Conservation (phyloP, 2,113 vertebrate genomes). For the Scartelaos histophorus region DNA sequence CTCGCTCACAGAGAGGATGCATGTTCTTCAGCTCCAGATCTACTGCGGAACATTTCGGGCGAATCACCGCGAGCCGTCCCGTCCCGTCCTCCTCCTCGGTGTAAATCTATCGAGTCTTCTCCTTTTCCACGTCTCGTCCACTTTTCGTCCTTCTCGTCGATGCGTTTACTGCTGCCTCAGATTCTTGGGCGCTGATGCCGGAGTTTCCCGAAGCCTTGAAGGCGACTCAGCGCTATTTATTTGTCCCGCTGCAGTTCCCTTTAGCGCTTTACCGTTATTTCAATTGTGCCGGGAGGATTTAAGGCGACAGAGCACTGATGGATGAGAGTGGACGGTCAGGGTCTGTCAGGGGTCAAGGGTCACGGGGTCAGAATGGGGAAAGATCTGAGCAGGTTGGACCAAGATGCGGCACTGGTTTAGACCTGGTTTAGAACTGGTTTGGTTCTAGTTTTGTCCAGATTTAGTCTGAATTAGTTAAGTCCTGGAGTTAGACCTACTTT, state of each 20-base stretch:
- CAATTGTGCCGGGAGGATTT: neutral
- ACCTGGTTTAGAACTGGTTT: neutral
- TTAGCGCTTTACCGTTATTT: neutral
- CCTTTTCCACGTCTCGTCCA: neutral
- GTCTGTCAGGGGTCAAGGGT: neutral
- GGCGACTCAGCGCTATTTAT: slow-evolving; percentile 31
- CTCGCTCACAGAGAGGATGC: too few species aligned
- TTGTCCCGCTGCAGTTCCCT: neutral
- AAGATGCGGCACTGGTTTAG: neutral
- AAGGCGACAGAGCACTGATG: neutral
- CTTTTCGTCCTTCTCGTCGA: neutral
- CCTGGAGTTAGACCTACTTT: too few species aligned
- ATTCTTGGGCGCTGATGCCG: slow-evolving; percentile 16
- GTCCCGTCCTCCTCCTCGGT: neutral
- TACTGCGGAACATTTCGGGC: neutral
- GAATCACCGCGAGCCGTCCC: neutral
- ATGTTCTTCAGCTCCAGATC: too few species aligned
- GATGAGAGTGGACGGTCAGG: neutral
- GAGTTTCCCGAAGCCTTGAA: slow-evolving; percentile 13
- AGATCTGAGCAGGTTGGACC: too few species aligned
- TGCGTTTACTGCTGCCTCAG: slow-evolving; percentile 30
- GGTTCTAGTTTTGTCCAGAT: neutral
- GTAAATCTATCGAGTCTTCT: slow-evolving; percentile 1
- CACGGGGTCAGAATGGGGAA: neutral
- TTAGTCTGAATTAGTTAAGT: too few species aligned